These are phyloP conservation scores for Bostrychus sinensis DNA, from an alignment of 2,113 vertebrate genomes.

Conservation along the genomic window DNA sequence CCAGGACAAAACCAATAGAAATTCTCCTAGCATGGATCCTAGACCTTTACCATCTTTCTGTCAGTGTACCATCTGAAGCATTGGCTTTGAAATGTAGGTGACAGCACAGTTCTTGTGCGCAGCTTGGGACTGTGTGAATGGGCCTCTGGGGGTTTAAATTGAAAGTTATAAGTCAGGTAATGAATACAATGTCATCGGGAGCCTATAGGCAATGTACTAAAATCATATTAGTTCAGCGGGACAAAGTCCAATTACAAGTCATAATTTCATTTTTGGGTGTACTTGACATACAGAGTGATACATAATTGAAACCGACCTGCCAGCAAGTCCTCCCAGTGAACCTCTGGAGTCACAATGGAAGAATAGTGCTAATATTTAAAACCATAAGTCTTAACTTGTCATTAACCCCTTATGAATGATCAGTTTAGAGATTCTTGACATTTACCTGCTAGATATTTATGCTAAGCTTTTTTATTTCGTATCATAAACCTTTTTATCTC, in stretches of 20 bases:
- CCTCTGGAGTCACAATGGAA: constrained; percentile 2
- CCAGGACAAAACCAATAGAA: too few species aligned
- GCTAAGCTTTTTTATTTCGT: background rate
- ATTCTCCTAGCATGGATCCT: constrained; percentile 2
- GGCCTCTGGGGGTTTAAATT: constrained; percentile 37
- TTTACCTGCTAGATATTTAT: background rate
- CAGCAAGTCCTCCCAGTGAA: constrained; percentile 22
- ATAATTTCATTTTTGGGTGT: constrained; percentile 43
- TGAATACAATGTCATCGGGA: constrained; percentile 51
- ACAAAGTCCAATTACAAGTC: constrained; percentile 25
- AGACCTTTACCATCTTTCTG: constrained; percentile 25
- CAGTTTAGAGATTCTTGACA: background rate
- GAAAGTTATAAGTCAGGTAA: constrained; percentile 47
- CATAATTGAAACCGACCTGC: constrained; percentile 39
- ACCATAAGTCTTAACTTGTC: background rate
- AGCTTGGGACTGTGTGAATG: constrained; percentile 34
- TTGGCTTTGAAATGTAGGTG: constrained; percentile 40
- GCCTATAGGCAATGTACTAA: constrained; percentile 41
- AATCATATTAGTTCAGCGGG: constrained; percentile 46
- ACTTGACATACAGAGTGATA: constrained; percentile 38
- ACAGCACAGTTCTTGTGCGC: constrained; percentile 42
- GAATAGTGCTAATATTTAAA: background rate
- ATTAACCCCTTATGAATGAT: background rate
- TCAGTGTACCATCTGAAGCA: constrained; percentile 37
- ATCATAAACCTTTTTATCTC: too few species aligned